These are phyloP conservation scores for Bicyclus anynana DNA, from an alignment of 1,140 invertebrate genomes.

Conservation along the genomic window DNA sequence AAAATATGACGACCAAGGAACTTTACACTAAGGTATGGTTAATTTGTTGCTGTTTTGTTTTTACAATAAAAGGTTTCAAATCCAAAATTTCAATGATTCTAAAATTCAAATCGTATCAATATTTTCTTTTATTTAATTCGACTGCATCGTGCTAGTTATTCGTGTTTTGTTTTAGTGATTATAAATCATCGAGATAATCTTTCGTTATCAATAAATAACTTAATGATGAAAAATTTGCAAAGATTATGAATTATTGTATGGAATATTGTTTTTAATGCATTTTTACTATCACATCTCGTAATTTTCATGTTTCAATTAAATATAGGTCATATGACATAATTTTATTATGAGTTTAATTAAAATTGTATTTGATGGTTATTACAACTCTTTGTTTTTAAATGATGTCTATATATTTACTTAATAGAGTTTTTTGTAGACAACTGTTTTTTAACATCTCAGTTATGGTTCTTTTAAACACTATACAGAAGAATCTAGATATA, in stretches of 20 bases:
- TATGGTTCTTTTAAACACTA: no score
- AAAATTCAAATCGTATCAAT: slow-evolving; percentile 23
- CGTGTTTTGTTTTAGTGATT: background rate
- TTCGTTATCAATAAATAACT: slow-evolving; percentile 45
- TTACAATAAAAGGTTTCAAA: slow-evolving; percentile 11
- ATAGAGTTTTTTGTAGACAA: no score
- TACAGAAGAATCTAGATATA: no score
- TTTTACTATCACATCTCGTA: background rate
- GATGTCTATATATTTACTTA: background rate
- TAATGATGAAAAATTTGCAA: slow-evolving; percentile 31
- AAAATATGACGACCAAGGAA: slow-evolving; percentile 76
- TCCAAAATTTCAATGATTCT: slow-evolving; percentile 10
- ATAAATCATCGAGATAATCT: slow-evolving; percentile 23
- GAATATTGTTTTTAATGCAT: slow-evolving; percentile 21
- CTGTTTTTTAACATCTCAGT: no score
- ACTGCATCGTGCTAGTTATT: no score
- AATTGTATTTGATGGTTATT: background rate
- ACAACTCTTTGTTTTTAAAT: background rate
- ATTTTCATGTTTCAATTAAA: background rate
- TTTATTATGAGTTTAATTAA: background rate
- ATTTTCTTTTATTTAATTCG: no score
- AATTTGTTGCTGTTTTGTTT: slow-evolving; percentile 30
- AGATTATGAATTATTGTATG: slow-evolving; percentile 44
- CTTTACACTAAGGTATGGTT: slow-evolving; percentile 75
- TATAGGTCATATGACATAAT: slow-evolving; percentile 7